Percentiles rank a stretch among this genome's conserved stretches.
Conservation (phyloP, 2,113 vertebrate species). For the Eptesicus fuscus region DNA sequence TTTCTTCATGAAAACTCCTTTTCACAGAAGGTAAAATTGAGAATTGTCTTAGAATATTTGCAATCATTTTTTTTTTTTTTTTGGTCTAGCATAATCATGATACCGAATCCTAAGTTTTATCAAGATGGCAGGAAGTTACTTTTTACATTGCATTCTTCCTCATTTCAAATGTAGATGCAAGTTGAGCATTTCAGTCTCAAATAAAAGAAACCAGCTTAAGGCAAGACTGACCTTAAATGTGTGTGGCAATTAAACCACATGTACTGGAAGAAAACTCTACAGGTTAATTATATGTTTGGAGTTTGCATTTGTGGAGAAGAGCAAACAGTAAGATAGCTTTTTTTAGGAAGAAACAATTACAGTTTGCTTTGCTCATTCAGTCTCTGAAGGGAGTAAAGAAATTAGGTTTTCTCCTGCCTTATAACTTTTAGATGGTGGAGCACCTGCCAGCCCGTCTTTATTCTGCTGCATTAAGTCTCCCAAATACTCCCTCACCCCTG, state of each 20-base stretch:
- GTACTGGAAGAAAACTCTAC: background rate
- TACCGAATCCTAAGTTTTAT: background rate
- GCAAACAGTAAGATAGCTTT: background rate
- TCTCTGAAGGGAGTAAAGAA: slow-evolving; percentile 25
- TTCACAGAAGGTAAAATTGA: background rate
- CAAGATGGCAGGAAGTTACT: background rate
- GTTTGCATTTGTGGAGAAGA: background rate
- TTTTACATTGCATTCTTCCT: background rate
- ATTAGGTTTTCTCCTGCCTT: slow-evolving; percentile 44
- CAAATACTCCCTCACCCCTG: slow-evolving; percentile 8
- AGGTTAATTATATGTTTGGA: background rate
- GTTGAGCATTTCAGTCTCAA: background rate
- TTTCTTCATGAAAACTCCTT: slow-evolving; percentile 28
- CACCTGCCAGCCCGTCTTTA: background rate
- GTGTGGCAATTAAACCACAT: background rate
- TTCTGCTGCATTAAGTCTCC: slow-evolving; percentile 29
- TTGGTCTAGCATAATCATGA: background rate
- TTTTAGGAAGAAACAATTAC: background rate
- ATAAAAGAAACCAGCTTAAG: background rate
- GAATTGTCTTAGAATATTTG: background rate
- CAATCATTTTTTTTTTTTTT: background rate
- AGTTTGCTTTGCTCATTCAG: background rate
- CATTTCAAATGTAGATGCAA: background rate
- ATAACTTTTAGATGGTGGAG: slow-evolving; percentile 14
- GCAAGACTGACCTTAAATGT: background rate